Conservation (phyloP, 92 coral and sea anemone species). For the Phenganax subtilis region DNA sequence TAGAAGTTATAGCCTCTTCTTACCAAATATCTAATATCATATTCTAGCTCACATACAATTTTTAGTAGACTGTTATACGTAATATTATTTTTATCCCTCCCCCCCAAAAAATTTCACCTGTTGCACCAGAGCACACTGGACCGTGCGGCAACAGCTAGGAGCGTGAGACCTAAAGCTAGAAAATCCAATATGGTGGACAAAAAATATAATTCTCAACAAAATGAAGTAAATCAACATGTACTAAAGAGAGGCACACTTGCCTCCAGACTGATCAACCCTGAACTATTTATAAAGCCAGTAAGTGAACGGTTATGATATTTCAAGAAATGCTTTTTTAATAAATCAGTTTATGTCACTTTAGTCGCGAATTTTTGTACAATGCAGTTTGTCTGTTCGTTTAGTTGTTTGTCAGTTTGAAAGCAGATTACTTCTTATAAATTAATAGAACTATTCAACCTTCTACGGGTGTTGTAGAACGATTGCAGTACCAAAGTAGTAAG, state of each 20-base stretch:
- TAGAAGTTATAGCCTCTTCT: no score
- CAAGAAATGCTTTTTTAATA: not conserved
- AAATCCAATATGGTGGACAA: slow-evolving; percentile 30
- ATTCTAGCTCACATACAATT: not conserved
- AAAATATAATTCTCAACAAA: not conserved
- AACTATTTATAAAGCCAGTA: slow-evolving; percentile 89
- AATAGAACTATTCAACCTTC: no score
- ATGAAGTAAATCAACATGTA: slow-evolving; percentile 28
- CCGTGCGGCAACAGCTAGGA: not conserved
- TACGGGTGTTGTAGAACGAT: no score
- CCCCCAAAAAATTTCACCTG: not conserved
- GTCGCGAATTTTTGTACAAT: no score
- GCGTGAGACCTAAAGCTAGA: slow-evolving; percentile 6
- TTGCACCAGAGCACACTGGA: not conserved
- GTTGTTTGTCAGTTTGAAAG: no score
- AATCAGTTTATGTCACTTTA: no score
- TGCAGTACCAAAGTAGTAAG: no score
- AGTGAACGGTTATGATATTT: slow-evolving; percentile 36
- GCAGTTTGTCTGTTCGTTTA: no score
- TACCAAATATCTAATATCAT: not conserved
- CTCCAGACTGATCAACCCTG: slow-evolving; percentile 87
- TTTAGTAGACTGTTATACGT: not conserved
- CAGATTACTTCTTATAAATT: no score
- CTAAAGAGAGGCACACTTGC: slow-evolving; percentile 67
- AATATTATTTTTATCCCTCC: not conserved